These are phyloP conservation scores for Pediacus dermestoides DNA, from an alignment of 2,888 invertebrate species.

Conservation along the genomic window DNA sequence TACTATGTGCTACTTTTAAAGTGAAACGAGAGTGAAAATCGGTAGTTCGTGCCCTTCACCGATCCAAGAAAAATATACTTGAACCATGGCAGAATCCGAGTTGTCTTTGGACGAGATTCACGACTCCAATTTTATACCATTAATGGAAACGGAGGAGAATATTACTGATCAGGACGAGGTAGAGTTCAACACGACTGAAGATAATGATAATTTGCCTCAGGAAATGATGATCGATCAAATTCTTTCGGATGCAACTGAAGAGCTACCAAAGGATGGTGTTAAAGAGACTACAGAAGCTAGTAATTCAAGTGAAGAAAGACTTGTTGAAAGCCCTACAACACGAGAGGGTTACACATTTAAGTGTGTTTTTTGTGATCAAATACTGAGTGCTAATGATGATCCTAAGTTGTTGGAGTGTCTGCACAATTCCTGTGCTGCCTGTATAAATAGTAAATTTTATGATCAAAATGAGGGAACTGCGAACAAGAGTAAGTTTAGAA, in stretches of 20 bases:
- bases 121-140: constrained; percentile 29
- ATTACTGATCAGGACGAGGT: constrained; percentile 6
- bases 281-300: constrained; percentile 20
- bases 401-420: constrained; percentile 86
- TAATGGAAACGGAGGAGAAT: constrained; percentile 19
- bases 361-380: constrained; percentile 50
- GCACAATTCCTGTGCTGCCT: constrained; percentile 78
- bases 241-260: constrained; percentile 16
- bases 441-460: constrained; percentile 65
- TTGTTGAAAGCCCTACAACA: constrained; percentile 47
- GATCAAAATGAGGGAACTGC: constrained; percentile 48
- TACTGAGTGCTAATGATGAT: constrained; percentile 55
- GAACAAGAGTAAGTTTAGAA: background rate
- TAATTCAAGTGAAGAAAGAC: constrained; percentile 33
- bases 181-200: constrained; percentile 9
- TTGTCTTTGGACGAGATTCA: constrained; percentile 26
- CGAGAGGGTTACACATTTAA: constrained; percentile 44
- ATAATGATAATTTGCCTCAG: constrained; percentile 18
- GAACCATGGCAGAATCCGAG: constrained; percentile 36
- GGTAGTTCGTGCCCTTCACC: no score
- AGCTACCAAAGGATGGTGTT: constrained; percentile 20
- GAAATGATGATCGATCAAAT: constrained; percentile 27
- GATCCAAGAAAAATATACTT: no score
- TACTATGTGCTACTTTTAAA: no score
- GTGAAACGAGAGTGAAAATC: no score